Percentiles rank a stretch among this genome's conserved stretches.
phyloP scores from a whole-genome alignment of 1,140 invertebrate genomes.

The Neodiprion virginianus region DNA sequence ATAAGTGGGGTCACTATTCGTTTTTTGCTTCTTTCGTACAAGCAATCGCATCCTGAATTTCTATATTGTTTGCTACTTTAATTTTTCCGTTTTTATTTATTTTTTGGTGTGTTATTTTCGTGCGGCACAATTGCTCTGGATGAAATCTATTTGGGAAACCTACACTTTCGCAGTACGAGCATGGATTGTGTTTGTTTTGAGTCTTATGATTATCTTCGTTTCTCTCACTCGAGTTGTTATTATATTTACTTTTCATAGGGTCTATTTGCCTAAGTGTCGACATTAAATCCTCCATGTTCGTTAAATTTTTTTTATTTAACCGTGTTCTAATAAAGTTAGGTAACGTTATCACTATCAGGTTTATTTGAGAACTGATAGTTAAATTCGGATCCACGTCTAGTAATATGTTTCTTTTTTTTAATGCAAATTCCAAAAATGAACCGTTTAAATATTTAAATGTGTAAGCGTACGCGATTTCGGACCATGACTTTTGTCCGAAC shows the following conservation, averaged over 20 bases:
- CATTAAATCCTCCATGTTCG: slow-evolving; percentile 19
- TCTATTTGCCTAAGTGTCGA: slow-evolving; percentile 20
- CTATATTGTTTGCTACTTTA: slow-evolving; percentile 28
- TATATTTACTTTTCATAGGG: background rate
- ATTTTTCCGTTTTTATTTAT: slow-evolving; percentile 21
- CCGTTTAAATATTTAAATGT: slow-evolving; percentile 23
- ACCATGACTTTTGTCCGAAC: slow-evolving; percentile 16
- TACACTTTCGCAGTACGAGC: slow-evolving; percentile 21
- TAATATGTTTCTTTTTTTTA: slow-evolving; percentile 25
- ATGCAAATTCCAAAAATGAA: slow-evolving; percentile 21
- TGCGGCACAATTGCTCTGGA: slow-evolving; percentile 22
- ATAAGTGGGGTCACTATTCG: slow-evolving; percentile 30
- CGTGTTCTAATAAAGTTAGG: background rate
- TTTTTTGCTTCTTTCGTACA: slow-evolving; percentile 27
- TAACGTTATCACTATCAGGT: slow-evolving; percentile 22
- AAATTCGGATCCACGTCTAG: slow-evolving; percentile 17
- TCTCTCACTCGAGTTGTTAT: background rate
- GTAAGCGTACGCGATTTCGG: slow-evolving; percentile 17
- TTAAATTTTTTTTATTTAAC: slow-evolving; percentile 15
- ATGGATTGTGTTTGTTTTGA: slow-evolving; percentile 23
- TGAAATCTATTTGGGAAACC: slow-evolving; percentile 24
- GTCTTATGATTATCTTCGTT: slow-evolving; percentile 1
- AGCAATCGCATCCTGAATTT: slow-evolving; percentile 20
- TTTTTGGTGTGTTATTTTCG: slow-evolving; percentile 17
- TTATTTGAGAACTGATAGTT: slow-evolving; percentile 19